Base-by-base conservation (phyloP, 2,797 vertebrate species). In the Triplophysa bombifrons region DNA sequence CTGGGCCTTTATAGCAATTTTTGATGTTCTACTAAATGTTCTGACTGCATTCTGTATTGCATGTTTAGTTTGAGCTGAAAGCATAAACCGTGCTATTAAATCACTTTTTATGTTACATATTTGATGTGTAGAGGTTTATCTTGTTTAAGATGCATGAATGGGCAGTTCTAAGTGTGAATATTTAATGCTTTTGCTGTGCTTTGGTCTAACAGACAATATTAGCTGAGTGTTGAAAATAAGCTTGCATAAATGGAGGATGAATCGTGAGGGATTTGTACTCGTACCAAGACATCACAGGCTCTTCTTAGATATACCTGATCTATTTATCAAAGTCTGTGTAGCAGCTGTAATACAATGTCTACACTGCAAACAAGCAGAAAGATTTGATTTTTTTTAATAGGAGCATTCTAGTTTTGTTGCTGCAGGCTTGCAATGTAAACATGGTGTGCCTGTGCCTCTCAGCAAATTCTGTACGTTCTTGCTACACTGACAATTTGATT, bases 141-240 rank as follows among this genome's bases (percentile, higher is more conserved):
- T 68, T 68, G 16, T 44, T 19, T 48, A 60, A 56, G 25, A 20
- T 53, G 48, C 17, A 30, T 17, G 16, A 76, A 68, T 58, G 16
- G 12, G 5, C 2, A 46, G 58, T 67, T 51, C 22, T 19, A 44
- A 69, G 55, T 61, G 25, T 25, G 9, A 60, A 69, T 53, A 16
- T 69, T 44, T 55, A 55, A 76, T 61, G 25, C 25, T 27, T 55
- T 64, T 63, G 27, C 25, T 19, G 19, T 22, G 19, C 27, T 13
- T 53, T 60, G 67, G 50, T 48, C 34, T 56, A 9, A 27, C 30
- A 22, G 11, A 60, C 27, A 22, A 30, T 16, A 51, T 60, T 50
- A 80, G 50, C 61, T 81, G 56, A 53, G 34, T 25, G 61, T 58
- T 46, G 14, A 51, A 70, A 67, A 30, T 56, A 6, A 30, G 9